Evolutionary conservation across 53 echinoderm and acorn worm species (phyloP).

Genomic region (Holothuria leucospilota): DNA sequence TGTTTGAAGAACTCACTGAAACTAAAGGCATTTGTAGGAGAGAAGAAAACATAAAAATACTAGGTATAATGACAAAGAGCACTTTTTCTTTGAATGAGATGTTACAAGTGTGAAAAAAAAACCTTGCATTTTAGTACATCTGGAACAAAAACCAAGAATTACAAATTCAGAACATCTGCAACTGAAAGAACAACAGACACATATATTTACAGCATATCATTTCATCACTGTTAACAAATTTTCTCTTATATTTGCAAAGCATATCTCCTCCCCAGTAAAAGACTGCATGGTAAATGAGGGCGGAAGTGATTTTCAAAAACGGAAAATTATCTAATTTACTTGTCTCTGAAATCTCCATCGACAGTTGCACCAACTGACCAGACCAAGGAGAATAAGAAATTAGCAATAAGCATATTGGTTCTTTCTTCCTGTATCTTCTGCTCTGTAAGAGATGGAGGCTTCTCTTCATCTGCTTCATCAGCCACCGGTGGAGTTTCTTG

Average conservation of each 20-base stretch:
- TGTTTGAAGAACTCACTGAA: slow-evolving; percentile 99
- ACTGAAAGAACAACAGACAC: no score
- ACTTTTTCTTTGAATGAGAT: background rate
- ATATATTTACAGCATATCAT: no score
- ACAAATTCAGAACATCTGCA: no score
- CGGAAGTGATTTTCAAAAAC: no score
- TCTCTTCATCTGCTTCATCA: slow-evolving; percentile 66
- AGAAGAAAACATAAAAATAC: background rate
- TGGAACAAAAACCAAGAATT: no score
- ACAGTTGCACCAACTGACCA: slow-evolving; percentile 95
- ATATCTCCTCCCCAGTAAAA: no score
- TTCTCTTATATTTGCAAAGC: no score
- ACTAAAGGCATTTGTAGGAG: slow-evolving; percentile 33
- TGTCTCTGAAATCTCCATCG: slow-evolving; percentile 83
- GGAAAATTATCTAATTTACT: slow-evolving; percentile 55
- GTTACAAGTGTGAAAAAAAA: no score
- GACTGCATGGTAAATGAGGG: no score
- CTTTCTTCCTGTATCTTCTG: slow-evolving; percentile 92
- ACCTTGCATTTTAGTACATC: no score
- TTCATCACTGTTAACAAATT: no score
- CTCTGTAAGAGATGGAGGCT: slow-evolving; percentile 74
- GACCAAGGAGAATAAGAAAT: slow-evolving; percentile 92
- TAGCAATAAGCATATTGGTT: slow-evolving; percentile 86
- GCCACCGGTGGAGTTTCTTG: slow-evolving; percentile 60
- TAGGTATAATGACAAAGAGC: background rate